Percentiles rank a stretch among this genome's conserved stretches.
Evolutionary conservation across 2,113 vertebrate genomes (phyloP).

Genomic region (Anolis sagrei): DNA sequence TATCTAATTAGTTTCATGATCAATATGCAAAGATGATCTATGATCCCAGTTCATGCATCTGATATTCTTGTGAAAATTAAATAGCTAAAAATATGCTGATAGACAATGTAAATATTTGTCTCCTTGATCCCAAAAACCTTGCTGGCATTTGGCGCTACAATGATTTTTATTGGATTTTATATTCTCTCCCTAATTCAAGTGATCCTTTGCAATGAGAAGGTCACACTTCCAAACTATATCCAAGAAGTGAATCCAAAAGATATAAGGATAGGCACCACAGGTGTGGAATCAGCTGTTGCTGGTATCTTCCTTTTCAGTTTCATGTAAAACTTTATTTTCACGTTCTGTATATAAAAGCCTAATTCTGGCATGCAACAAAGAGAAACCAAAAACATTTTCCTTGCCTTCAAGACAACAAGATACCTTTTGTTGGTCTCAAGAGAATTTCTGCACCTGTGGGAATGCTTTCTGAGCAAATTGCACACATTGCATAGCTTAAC

Average conservation of each 20-base stretch:
- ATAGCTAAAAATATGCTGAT: conserved; percentile 25
- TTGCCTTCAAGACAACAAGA: too few species aligned
- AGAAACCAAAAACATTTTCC: too few species aligned
- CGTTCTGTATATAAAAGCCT: too few species aligned
- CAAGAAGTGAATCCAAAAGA: not conserved
- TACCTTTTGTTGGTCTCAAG: too few species aligned
- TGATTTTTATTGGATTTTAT: conserved; percentile 8
- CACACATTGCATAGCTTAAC: too few species aligned
- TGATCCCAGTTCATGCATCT: conserved; percentile 41
- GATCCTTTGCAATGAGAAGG: not conserved
- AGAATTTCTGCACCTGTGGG: too few species aligned
- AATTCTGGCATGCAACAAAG: too few species aligned
- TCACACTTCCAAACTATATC: not conserved
- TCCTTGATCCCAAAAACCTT: conserved; percentile 42
- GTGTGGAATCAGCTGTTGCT: not conserved
- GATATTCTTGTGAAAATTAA: conserved; percentile 53
- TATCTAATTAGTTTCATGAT: conserved; percentile 48
- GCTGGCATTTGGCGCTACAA: conserved; percentile 24
- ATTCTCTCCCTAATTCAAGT: not conserved
- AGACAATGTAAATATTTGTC: conserved; percentile 43
- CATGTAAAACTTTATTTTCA: not conserved
- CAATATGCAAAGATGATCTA: conserved; percentile 51
- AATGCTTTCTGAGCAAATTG: too few species aligned
- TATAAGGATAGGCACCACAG: not conserved
- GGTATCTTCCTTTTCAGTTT: not conserved